Base-by-base conservation (phyloP, 2,113 vertebrate species). In the Steatornis caripensis region DNA sequence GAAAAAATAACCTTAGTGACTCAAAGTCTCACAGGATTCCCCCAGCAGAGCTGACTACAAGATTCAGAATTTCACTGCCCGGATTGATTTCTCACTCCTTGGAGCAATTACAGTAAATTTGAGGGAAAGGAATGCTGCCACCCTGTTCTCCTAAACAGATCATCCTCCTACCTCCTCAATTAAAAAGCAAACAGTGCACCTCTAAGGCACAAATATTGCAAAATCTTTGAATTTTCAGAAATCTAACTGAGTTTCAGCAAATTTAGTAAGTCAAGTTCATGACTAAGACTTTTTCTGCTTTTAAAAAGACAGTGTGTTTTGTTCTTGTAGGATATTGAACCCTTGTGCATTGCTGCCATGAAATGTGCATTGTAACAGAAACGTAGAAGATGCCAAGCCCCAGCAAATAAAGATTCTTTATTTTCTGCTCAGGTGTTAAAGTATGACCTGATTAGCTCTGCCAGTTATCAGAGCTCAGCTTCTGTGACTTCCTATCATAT, bases 361-460 rank as follows among this genome's bases (percentile, higher is more conserved):
- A 1, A 62, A 83, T 36, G 36, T 82, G 64, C 60, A 48, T 58
- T 54, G 18, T 39, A 51, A 88, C 79, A 37, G 46, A 86, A 93
- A 81, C 23, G 55, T 3, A 60, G 76, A 81, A 64, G 55, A 78
- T 68, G 65, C 72, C 64, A 86, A 32, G 49, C 23, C 79, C 29
- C 93, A 90, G 70, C 6, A 0, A 90, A 93, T 94, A 90, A 95
- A 86, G 79, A 84, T 68, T 82, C 65, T 84, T 96, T 65, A 58
- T 84, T 92, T 94, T 96, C 76, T 71, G 32, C 83, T 88, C 34
- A 84, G 58, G 89, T 87, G 43, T 84, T 84, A 30, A 30, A 34
- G 24, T 34, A 45, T 86, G 93, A 94, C 93, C 93, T 78, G 48
- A 90, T 94, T 96, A 96, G 43, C 51, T 70, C 64, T 77, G 55